Percentiles rank a stretch among this genome's conserved stretches.
Evolutionary conservation across 2,888 invertebrate genomes (phyloP).

Genomic region (Aelia acuminata): DNA sequence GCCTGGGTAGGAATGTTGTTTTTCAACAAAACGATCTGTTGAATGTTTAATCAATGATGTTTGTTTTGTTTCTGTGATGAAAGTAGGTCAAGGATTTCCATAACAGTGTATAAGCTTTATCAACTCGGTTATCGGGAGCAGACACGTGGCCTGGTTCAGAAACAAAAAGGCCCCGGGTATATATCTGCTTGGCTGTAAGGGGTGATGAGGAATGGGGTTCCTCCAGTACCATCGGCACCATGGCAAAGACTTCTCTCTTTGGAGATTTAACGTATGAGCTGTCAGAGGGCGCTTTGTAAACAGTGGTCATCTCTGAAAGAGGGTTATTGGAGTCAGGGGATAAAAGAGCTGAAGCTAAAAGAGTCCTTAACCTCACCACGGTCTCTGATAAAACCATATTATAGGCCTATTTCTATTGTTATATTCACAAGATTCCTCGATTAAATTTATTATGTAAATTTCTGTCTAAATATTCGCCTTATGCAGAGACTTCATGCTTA

Average conservation of each 20-base stretch:
- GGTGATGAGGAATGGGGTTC: not conserved
- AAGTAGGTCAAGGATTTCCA: not conserved
- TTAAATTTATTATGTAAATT: no score
- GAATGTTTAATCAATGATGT: not conserved
- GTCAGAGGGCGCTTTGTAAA: constrained; percentile 18
- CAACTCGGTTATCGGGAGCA: not conserved
- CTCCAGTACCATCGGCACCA: not conserved
- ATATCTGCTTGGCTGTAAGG: not conserved
- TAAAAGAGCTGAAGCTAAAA: not conserved
- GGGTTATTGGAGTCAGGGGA: not conserved
- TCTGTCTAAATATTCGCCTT: no score
- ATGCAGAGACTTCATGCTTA: no score
- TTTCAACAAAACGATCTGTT: not conserved
- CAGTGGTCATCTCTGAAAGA: not conserved
- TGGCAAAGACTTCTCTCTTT: not conserved
- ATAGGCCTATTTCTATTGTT: no score
- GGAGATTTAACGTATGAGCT: constrained; percentile 17
- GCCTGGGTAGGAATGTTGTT: no score
- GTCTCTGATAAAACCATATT: no score
- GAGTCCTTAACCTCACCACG: not conserved
- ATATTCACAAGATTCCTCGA: no score
- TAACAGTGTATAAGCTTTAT: not conserved
- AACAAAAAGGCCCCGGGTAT: not conserved
- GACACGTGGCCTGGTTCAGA: constrained; percentile 14
- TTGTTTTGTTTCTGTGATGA: not conserved